A percentile compares a stretch with the other conserved stretches of the same genome.
Conservation (phyloP, 2,888 invertebrate species). For the Drosophila kambysellisi region DNA sequence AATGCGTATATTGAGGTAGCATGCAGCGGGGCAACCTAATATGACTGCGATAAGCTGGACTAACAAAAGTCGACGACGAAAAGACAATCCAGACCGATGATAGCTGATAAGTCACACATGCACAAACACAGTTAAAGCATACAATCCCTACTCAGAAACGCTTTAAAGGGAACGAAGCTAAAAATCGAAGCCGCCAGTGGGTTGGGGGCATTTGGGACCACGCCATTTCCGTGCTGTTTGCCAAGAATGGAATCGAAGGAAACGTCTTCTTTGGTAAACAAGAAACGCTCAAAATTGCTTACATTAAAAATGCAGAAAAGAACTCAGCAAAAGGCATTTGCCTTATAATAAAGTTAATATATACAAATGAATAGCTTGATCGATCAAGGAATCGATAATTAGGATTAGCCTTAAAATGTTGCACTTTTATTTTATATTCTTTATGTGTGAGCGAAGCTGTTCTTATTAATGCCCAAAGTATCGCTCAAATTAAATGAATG, state of each 20-base stretch:
- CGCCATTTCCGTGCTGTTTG: conserved; percentile 18
- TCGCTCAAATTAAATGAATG: conserved; percentile 3
- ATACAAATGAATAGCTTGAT: background rate
- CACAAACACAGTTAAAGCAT: background rate
- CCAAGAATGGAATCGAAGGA: conserved; percentile 4
- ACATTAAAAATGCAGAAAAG: background rate
- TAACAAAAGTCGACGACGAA: conserved; percentile 10
- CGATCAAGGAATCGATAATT: background rate
- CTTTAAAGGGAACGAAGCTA: conserved; percentile 5
- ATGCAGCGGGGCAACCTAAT: conserved; percentile 16
- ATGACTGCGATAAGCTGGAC: conserved; percentile 26
- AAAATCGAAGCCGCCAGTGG: conserved; percentile 6
- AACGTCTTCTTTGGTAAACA: background rate
- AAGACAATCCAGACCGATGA: conserved; percentile 31
- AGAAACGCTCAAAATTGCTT: background rate
- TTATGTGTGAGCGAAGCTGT: background rate
- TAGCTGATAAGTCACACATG: conserved; percentile 15
- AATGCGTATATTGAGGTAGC: conserved; percentile 7
- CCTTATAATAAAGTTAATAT: background rate
- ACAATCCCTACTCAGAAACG: conserved; percentile 6
- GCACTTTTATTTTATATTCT: background rate
- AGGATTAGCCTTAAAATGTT: background rate
- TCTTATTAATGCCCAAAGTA: background rate
- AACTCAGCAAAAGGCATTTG: background rate
- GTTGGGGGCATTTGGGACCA: background rate